These are phyloP conservation scores for Panthera tigris DNA, from an alignment of 2,113 vertebrate genomes.

Conservation along the genomic window DNA sequence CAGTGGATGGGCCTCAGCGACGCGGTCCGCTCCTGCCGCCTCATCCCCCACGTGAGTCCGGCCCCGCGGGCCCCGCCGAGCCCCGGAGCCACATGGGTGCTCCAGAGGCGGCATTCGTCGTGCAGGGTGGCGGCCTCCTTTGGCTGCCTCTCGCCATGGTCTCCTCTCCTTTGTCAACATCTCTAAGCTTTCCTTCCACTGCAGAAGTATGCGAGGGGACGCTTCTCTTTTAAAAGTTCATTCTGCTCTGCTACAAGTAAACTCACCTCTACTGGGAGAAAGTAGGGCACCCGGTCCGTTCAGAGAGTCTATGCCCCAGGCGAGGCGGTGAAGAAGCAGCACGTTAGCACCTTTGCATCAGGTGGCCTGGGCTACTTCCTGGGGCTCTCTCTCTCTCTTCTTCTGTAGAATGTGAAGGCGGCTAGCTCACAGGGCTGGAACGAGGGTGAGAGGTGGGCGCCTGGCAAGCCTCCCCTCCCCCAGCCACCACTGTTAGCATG, in stretches of 20 bases:
- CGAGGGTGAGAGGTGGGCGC: background rate
- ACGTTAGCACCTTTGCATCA: background rate
- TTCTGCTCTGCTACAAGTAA: background rate
- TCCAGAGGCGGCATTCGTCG: fast-evolving
- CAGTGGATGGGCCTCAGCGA: conserved; percentile 62
- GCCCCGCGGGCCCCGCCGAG: too few relatives aligned
- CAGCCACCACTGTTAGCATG: too few relatives aligned
- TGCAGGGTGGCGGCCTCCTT: background rate
- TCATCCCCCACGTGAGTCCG: conserved; percentile 68
- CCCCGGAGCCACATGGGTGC: background rate
- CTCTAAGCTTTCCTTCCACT: background rate
- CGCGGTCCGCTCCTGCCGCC: conserved; percentile 68
- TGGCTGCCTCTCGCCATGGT: background rate
- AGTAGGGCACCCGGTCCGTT: too few relatives aligned
- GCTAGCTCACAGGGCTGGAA: background rate
- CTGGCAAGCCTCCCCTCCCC: background rate
- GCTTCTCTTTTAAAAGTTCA: background rate
- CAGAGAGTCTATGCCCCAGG: background rate
- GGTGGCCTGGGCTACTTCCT: background rate
- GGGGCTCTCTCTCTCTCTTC: background rate
- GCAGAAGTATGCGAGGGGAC: too few relatives aligned
- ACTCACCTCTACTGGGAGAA: background rate
- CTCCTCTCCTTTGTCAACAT: background rate
- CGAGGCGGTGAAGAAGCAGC: background rate
- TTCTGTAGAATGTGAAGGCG: background rate